Evolutionary conservation across 2,113 vertebrate genomes (phyloP).

Genomic region (Thamnaconus septentrionalis): DNA sequence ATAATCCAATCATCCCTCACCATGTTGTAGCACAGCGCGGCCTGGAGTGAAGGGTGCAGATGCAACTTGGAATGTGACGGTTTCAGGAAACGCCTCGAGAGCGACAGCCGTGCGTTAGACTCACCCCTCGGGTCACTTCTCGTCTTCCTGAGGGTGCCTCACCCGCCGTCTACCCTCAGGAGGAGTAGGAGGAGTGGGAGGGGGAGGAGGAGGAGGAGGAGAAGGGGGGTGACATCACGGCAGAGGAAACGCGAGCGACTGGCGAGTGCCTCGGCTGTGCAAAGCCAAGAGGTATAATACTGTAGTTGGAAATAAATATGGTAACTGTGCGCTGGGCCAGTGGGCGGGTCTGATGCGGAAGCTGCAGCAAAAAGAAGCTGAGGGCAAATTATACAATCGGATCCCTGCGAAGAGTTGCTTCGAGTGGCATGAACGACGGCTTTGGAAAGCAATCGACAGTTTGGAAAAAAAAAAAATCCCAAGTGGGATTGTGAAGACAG

Average conservation of each 20-base stretch:
- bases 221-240: too few relatives aligned
- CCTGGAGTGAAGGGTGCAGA: neutral
- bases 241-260: neutral
- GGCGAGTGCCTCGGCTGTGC: slow-evolving; percentile 15
- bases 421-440: too few relatives aligned
- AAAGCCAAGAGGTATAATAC: slow-evolving; percentile 7
- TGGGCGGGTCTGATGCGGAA: too few relatives aligned
- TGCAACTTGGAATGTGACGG: slow-evolving; percentile 31
- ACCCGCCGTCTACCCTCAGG: slow-evolving; percentile 4
- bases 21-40: too few relatives aligned
- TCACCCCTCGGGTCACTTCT: neutral
- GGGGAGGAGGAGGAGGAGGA: neutral
- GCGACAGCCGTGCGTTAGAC: neutral
- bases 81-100: slow-evolving; percentile 32
- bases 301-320: slow-evolving; percentile 2
- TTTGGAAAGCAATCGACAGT: too few relatives aligned
- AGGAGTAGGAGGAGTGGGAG: slow-evolving; percentile 1
- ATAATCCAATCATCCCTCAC: too few relatives aligned
- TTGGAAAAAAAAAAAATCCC: too few relatives aligned
- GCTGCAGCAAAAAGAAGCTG: too few relatives aligned
- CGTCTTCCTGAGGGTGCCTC: slow-evolving; percentile 2
- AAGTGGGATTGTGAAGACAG: too few relatives aligned
- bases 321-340: neutral
- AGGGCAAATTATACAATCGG: too few relatives aligned
- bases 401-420: too few relatives aligned